Evolutionary conservation across 2,888 invertebrate genomes (phyloP), one percentile per base, ranked within the genome.

Genomic region (Polydesmus complanatus): DNA sequence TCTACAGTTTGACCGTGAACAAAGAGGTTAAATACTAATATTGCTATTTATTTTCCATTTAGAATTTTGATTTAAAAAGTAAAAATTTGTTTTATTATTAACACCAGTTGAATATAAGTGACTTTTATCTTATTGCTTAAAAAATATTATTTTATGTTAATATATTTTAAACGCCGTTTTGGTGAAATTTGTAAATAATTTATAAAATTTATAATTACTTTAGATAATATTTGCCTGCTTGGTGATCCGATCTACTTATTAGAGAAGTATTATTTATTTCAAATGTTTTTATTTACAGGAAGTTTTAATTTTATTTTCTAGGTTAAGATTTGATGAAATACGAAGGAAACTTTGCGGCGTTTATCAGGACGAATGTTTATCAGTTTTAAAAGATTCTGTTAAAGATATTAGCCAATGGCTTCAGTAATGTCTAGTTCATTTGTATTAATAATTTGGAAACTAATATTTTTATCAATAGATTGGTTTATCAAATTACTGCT

Each of bases 1-100:
- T 91, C 91, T 92, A 74, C 91, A 92, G 78, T 78, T 92, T 66
- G 80, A 91, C 78, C 80, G 90, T 21, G 52, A 51, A 37, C 23
- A 22, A 27, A 25, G 90, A 67, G 84, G 84, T 66, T 60, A 62
- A 62, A 37, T 37, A n/a, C n/a, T n/a, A n/a, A n/a, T n/a, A n/a
- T n/a, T n/a, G n/a, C n/a, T n/a, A n/a, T n/a, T n/a, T n/a, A n/a
- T n/a, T n/a, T n/a, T n/a, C n/a, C n/a, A n/a, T n/a, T n/a, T n/a
- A n/a, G n/a, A n/a, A n/a, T n/a, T n/a, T n/a, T n/a, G n/a, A n/a
- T n/a, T n/a, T n/a, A n/a, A n/a, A n/a, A n/a, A n/a, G n/a, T n/a
- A n/a, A n/a, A n/a, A n/a, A n/a, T n/a, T n/a, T n/a, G n/a, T n/a
- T n/a, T n/a, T n/a, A n/a, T n/a, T n/a, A n/a, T n/a, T n/a, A n/a